Evolutionary conservation across 2,888 invertebrate genomes (phyloP), one percentile per base, ranked within the genome.

Genomic region (Philereme vetulata): DNA sequence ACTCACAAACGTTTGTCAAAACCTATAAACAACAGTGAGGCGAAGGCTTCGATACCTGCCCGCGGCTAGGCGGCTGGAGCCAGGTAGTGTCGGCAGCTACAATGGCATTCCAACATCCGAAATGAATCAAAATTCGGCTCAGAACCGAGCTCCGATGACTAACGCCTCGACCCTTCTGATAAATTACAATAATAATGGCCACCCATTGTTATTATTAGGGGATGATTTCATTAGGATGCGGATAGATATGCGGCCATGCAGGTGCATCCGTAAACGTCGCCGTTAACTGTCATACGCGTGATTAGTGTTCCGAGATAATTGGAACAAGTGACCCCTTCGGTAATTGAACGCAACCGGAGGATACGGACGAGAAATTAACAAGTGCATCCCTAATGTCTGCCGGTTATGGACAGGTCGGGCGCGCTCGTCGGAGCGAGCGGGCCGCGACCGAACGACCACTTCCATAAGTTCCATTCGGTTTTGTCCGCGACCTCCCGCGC

Each of bases 41-140:
- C 58, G 60, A 49, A 63, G 55, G 52, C 51, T 33, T 52, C 40
- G 54, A 49, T 55, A 51, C 49, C 66, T 66, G 66, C 62, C 79
- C 79, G 84, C 75, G 71, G 72, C 70, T 74, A 71, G 73, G 76
- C 73, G 71, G 72, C 70, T 74, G 71, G 73, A 75, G 72, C 73
- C 89, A 90, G 90, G 91, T 90, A 90, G 77, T 71, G 75, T 72
- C 84, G 84, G 82, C 82, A 75, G 72, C 75, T 75, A 89, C 90
- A 90, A 91, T 90, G 85, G 88, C 90, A 91, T 91, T 90, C 91
- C 90, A 81, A 71, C 86, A 88, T 85, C 81, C 84, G 82, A 88
- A 88, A 89, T 90, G 87, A 91, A 89, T 90, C 89, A 87, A 90
- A 90, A 88, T 84, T 87, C 85, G 81, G 71, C 76, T 78, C 81